phyloP scores from a whole-genome alignment of 2,113 vertebrate species.

The Oryzias celebensis region DNA sequence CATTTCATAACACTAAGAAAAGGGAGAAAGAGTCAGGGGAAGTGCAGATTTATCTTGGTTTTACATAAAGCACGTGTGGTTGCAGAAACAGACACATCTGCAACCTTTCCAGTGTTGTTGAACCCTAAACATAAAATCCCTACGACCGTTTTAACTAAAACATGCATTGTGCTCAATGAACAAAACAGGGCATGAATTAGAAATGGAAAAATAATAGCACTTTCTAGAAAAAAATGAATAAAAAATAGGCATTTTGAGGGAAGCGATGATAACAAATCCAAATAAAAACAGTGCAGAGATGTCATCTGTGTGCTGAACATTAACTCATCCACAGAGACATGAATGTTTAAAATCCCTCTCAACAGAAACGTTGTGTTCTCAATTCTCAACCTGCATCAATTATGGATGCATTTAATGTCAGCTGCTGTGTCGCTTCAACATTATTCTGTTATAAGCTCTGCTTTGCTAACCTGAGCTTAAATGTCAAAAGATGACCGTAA shows the following conservation, averaged over 20 bases:
- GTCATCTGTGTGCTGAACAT: neutral
- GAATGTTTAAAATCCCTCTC: conserved; percentile 1
- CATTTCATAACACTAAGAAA: conserved; percentile 14
- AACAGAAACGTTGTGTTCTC: conserved; percentile 29
- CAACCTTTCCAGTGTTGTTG: conserved; percentile 15
- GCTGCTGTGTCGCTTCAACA: conserved; percentile 42
- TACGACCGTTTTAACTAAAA: conserved; percentile 1
- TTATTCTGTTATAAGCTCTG: conserved; percentile 51
- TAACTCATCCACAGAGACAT: conserved; percentile 2
- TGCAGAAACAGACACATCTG: conserved; percentile 22
- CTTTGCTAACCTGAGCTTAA: conserved; percentile 53
- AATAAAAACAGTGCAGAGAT: conserved; percentile 2
- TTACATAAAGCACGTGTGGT: conserved; percentile 32
- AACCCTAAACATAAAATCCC: conserved; percentile 20
- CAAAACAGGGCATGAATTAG: conserved; percentile 4
- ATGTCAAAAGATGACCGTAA: conserved; percentile 69
- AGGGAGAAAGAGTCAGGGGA: conserved; percentile 3
- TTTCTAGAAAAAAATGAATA: neutral
- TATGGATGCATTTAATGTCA: conserved; percentile 47
- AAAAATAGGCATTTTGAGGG: conserved; percentile 1
- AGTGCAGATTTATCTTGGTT: conserved; percentile 16
- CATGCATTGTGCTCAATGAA: conserved; percentile 18
- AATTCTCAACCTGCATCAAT: conserved; percentile 57
- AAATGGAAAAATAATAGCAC: conserved; percentile 26
- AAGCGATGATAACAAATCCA: conserved; percentile 12